phyloP scores from a whole-genome alignment of 2,797 vertebrate species.

The Neostethus bicornis region DNA sequence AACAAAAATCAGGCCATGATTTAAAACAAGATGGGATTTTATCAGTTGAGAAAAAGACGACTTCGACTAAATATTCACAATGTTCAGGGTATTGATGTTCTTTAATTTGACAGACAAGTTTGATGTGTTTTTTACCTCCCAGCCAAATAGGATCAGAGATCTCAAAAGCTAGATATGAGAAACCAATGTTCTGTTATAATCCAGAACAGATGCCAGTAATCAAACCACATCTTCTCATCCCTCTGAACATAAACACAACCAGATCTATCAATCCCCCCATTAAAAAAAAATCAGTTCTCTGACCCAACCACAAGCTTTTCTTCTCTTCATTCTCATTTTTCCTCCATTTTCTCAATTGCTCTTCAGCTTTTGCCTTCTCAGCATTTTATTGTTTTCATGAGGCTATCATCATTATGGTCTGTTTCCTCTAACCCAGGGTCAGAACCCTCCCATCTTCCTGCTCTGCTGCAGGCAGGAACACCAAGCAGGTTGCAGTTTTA shows the following conservation, averaged over 20 bases:
- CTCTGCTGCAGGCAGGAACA: constrained; percentile 19
- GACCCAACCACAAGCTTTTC: constrained; percentile 67
- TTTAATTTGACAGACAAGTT: constrained; percentile 13
- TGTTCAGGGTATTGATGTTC: neutral
- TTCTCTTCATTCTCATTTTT: constrained; percentile 43
- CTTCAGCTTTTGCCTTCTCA: constrained; percentile 66
- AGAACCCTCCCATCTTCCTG: constrained; percentile 41
- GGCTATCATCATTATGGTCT: constrained; percentile 63
- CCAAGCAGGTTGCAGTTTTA: constrained; percentile 4
- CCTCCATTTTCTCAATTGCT: constrained; percentile 46
- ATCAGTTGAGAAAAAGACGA: too few relatives aligned
- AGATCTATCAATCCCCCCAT: constrained; percentile 38
- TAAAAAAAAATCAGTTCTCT: constrained; percentile 61
- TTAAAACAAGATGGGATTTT: too few relatives aligned
- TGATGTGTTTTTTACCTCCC: constrained; percentile 44
- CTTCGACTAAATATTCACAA: neutral
- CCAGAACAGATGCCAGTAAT: constrained; percentile 77
- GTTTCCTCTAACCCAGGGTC: constrained; percentile 69
- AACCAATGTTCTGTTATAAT: constrained; percentile 35
- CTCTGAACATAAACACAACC: constrained; percentile 42
- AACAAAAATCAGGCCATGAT: too few relatives aligned
- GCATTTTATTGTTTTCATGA: constrained; percentile 70
- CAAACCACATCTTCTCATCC: constrained; percentile 56
- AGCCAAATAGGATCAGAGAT: constrained; percentile 37
- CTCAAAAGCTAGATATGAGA: constrained; percentile 34